Base-by-base conservation (phyloP, 37 sponge, comb jelly and placozoan species). In the Diacarnus erythraeanus region DNA sequence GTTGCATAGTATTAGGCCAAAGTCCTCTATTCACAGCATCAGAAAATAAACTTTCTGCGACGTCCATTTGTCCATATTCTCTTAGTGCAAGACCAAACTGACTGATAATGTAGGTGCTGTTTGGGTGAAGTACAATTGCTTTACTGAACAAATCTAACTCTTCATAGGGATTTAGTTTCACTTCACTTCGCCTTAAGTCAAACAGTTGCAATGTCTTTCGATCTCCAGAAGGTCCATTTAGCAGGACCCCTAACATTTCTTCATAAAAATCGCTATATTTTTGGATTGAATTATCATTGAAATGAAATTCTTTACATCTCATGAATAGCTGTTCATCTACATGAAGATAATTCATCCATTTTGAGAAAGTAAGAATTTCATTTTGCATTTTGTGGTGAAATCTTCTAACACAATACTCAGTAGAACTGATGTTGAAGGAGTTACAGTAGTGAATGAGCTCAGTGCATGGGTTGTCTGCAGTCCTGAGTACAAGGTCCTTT, bases 1-100 rank as follows among this genome's bases (percentile, higher is more conserved):
- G 68, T 76, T 95, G 95, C 76, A 95, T 30, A 69, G 83, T 72
- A 59, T 88, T 79, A 5, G 85, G 90, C 95, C 95, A 95, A 58
- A 95, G 57, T 0, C 83, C 92, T 60, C 83, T 38, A 1, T 60
- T 51, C 25, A 95, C 95, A 26, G 95, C 95, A 71, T 95, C 85
- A 29, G 70, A 43, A 47, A 84, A 95, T 60, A 95, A 79, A 40
- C 36, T 67, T n/a, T 82, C 71, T 15, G 95, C 92, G 23, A 51
- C 54, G 27, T 34, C 77, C 1, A 80, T 81, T 2, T 38, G n/a
- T 10, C 78, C 89, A 2, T 71, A 58, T 35, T 65, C 81, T 39
- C 88, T 36, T 22, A 95, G 74, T 9, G 89, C 78, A 4, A 95
- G 75, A 1, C 95, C 95, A 43, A 95, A 82, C 82, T 95, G 92